Conservation (phyloP, 1,140 invertebrate genomes). For the Lamellibrachia luymesi region DNA sequence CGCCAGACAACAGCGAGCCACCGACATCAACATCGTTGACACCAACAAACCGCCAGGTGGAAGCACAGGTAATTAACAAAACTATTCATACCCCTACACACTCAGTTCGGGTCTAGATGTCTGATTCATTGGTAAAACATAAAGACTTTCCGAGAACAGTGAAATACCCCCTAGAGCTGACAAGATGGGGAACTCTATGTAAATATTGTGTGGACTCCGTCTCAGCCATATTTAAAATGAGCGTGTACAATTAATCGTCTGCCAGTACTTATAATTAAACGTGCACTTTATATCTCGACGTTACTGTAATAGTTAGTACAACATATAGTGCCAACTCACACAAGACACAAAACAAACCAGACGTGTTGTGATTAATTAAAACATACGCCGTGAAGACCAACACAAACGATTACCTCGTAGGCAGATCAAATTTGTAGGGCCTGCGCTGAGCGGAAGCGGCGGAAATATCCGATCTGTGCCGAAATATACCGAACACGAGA, state of each 20-base stretch:
- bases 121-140: not conserved
- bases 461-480: not conserved
- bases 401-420: not conserved
- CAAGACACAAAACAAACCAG: not conserved
- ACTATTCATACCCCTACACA: not conserved
- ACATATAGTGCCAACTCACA: not conserved
- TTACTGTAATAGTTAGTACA: not conserved
- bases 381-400: not conserved
- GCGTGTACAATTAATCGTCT: not conserved
- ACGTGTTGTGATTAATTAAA: not conserved
- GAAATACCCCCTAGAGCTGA: too few relatives aligned
- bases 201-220: not conserved
- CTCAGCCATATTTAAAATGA: not conserved
- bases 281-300: not conserved
- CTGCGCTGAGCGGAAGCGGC: not conserved
- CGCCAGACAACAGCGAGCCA: not conserved
- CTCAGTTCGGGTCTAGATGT: not conserved
- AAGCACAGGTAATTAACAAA: not conserved
- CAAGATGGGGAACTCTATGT: too few relatives aligned
- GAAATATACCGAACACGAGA: not conserved
- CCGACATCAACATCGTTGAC: not conserved
- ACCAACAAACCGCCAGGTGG: not conserved
- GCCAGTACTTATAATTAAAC: not conserved
- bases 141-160: too few relatives aligned
- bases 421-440: not conserved